Percentiles rank a stretch among this genome's conserved stretches.
These are phyloP conservation scores for Xestobium rufovillosum DNA, from an alignment of 2,888 invertebrate species.

Conservation along the genomic window DNA sequence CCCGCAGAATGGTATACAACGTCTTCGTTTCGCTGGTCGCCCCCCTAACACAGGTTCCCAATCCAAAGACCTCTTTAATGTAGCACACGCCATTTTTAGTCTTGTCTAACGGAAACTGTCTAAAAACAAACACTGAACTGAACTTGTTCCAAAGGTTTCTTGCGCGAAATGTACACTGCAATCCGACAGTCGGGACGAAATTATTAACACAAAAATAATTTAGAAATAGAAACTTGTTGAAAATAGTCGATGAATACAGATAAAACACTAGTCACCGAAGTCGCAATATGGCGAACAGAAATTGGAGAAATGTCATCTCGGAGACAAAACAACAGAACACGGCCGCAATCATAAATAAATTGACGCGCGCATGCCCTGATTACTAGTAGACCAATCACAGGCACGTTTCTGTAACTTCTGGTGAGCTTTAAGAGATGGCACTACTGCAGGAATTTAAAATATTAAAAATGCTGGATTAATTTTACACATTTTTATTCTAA, in stretches of 20 bases:
- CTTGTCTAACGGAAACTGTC: too few species aligned
- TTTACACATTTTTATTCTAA: too few species aligned
- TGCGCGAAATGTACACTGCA: constrained; percentile 13
- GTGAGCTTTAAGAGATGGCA: too few species aligned
- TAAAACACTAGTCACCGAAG: constrained; percentile 19
- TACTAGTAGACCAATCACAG: too few species aligned
- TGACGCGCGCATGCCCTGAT: too few species aligned
- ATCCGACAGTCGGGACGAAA: constrained; percentile 15
- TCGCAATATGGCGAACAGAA: constrained; percentile 39
- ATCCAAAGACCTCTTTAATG: constrained; percentile 88
- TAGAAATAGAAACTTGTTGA: constrained; percentile 11
- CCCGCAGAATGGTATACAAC: constrained; percentile 83
- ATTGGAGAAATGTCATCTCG: constrained; percentile 35
- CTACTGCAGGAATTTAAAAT: too few species aligned
- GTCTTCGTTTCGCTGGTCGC: constrained; percentile 79
- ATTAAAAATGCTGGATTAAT: too few species aligned
- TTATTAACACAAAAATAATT: constrained; percentile 18
- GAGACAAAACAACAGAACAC: too few species aligned
- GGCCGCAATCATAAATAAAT: too few species aligned
- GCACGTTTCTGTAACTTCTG: too few species aligned
- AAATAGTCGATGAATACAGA: constrained; percentile 13
- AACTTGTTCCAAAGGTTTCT: constrained; percentile 24
- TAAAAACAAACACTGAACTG: constrained; percentile 33
- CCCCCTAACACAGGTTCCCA: constrained; percentile 88
- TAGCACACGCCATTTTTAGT: constrained; percentile 98